phyloP scores from a whole-genome alignment of 1,140 invertebrate species.

The Camponotus floridanus region DNA sequence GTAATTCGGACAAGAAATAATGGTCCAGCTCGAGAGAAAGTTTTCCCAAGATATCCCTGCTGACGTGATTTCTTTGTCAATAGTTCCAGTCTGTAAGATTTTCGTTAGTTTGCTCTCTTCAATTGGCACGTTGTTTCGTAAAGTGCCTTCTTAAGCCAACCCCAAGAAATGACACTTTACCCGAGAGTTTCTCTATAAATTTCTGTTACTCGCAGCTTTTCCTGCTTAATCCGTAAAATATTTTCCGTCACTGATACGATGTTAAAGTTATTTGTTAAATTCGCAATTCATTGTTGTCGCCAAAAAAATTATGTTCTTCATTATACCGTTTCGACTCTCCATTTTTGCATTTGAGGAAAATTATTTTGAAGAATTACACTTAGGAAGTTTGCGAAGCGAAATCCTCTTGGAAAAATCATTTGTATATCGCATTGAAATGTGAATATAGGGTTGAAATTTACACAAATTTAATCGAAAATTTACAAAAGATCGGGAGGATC shows the following conservation, averaged over 20 bases:
- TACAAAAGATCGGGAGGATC: background rate
- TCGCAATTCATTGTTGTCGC: background rate
- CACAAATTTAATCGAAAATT: background rate
- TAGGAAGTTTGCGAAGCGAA: background rate
- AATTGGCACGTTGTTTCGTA: constrained; percentile 2
- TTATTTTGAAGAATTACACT: constrained; percentile 9
- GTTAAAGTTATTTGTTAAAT: constrained; percentile 67
- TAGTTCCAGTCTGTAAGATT: background rate
- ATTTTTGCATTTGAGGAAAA: background rate
- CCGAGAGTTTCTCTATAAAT: constrained; percentile 63
- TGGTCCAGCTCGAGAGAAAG: background rate
- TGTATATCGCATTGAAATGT: background rate
- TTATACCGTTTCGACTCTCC: background rate
- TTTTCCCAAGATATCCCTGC: background rate
- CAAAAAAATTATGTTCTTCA: constrained; percentile 7
- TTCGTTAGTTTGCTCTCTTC: constrained; percentile 16
- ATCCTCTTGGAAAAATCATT: background rate
- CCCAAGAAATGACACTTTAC: constrained; percentile 62
- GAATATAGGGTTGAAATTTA: too few relatives aligned
- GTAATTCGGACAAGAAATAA: constrained; percentile 37
- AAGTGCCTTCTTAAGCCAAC: constrained; percentile 48
- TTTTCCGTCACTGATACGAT: constrained; percentile 54
- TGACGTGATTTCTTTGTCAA: constrained; percentile 11
- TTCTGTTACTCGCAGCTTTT: constrained; percentile 54
- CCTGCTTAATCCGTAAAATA: constrained; percentile 66